These are phyloP conservation scores for Aphelenchoides fujianensis DNA, from an alignment of 1,140 invertebrate species.

Conservation along the genomic window DNA sequence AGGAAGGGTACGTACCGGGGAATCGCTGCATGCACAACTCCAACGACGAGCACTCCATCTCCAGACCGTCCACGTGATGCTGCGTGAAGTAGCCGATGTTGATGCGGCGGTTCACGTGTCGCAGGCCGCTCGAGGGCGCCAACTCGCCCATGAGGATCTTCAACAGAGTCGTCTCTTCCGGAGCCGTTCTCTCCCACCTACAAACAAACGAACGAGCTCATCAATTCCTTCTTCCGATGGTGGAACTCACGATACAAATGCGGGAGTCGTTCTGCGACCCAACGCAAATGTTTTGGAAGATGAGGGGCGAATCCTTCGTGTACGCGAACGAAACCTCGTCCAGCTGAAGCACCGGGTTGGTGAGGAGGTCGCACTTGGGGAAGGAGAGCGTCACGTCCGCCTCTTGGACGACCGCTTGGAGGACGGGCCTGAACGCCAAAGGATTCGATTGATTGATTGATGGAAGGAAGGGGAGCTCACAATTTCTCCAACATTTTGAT, in stretches of 20 bases:
- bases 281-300: conserved; percentile 79
- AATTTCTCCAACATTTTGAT: conserved; percentile 97
- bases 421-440: conserved; percentile 74
- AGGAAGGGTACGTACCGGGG: conserved; percentile 70
- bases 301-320: conserved; percentile 67
- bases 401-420: conserved; percentile 92
- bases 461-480: conserved; percentile 70
- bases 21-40: conserved; percentile 74
- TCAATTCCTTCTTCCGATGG: conserved; percentile 17
- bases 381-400: conserved; percentile 83
- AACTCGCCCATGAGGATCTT: conserved; percentile 89
- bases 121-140: conserved; percentile 76
- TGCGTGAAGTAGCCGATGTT: conserved; percentile 98
- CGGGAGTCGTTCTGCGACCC: conserved; percentile 87
- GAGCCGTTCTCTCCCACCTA: conserved; percentile 79
- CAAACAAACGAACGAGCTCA: conserved; percentile 72
- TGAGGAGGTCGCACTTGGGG: conserved; percentile 84
- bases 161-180: conserved; percentile 88
- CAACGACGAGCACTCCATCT: conserved; percentile 83
- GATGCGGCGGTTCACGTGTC: conserved; percentile 81
- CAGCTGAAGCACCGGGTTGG: conserved; percentile 86
- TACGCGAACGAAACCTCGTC: conserved; percentile 92
- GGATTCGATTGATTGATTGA: background rate
- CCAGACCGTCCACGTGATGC: conserved; percentile 95
- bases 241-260: conserved; percentile 88